Percentiles rank a stretch among this genome's conserved stretches.
These are phyloP conservation scores for Tyto alba DNA, from an alignment of 2,113 vertebrate species.

Conservation along the genomic window DNA sequence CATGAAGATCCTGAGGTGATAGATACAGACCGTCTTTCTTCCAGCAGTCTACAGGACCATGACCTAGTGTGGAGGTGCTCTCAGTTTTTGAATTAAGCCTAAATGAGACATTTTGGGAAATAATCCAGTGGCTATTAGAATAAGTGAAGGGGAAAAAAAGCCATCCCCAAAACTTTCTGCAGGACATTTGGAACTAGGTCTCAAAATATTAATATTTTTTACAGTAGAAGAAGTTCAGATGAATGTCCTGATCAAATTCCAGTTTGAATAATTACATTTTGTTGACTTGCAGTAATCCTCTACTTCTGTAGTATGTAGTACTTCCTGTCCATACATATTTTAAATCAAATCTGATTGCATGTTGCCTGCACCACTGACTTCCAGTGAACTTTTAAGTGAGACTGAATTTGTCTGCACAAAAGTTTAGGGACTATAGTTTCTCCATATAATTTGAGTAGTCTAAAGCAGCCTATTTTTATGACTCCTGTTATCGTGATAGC, in stretches of 20 bases:
- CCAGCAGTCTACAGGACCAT: neutral
- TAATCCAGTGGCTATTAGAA: neutral
- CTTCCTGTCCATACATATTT: neutral
- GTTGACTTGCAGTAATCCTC: neutral
- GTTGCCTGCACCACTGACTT: neutral
- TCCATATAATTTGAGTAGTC: neutral
- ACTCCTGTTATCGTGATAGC: neutral
- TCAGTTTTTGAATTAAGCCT: neutral
- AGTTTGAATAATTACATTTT: neutral
- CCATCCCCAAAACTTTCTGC: neutral
- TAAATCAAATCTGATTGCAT: neutral
- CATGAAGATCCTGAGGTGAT: neutral
- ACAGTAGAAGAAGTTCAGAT: neutral
- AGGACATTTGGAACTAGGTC: neutral
- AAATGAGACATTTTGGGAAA: neutral
- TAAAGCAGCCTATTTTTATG: neutral
- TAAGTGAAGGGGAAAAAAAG: neutral
- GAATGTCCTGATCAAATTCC: neutral
- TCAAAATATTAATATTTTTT: neutral
- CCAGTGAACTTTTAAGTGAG: neutral
- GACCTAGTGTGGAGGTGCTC: neutral
- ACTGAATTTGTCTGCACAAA: neutral
- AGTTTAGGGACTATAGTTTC: neutral
- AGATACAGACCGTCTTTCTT: neutral
- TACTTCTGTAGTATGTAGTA: neutral